These are phyloP conservation scores for Motacilla alba DNA, from an alignment of 2,113 vertebrate species.

Conservation along the genomic window DNA sequence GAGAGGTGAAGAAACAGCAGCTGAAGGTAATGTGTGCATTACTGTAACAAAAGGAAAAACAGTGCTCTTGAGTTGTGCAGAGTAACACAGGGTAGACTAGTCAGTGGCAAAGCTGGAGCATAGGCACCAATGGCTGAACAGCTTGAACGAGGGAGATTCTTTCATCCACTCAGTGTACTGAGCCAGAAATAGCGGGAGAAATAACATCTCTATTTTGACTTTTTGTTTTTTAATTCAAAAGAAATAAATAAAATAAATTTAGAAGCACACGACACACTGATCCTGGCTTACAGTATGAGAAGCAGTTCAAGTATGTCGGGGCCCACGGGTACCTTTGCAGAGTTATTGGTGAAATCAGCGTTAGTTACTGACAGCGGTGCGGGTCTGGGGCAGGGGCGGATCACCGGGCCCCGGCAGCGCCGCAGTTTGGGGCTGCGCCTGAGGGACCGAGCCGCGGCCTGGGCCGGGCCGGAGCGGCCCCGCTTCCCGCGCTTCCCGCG, in stretches of 20 bases:
- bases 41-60: neutral
- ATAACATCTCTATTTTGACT: neutral
- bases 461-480: too few relatives aligned
- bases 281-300: neutral
- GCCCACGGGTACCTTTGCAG: accelerated
- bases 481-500: neutral
- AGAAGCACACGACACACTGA: neutral
- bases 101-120: neutral
- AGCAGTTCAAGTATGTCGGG: neutral
- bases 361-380: accelerated
- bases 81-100: neutral
- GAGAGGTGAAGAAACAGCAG: neutral
- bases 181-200: neutral
- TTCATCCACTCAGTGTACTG: neutral
- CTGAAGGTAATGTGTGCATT: neutral
- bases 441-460: neutral
- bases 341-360: neutral
- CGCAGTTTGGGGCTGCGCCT: neutral
- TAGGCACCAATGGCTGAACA: neutral
- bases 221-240: neutral
- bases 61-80: neutral
- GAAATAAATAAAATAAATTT: neutral
- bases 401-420: too few relatives aligned
- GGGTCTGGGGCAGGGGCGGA: neutral
- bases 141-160: neutral